phyloP scores from a whole-genome alignment of 2,113 vertebrate genomes.

The Saimiri boliviensis region DNA sequence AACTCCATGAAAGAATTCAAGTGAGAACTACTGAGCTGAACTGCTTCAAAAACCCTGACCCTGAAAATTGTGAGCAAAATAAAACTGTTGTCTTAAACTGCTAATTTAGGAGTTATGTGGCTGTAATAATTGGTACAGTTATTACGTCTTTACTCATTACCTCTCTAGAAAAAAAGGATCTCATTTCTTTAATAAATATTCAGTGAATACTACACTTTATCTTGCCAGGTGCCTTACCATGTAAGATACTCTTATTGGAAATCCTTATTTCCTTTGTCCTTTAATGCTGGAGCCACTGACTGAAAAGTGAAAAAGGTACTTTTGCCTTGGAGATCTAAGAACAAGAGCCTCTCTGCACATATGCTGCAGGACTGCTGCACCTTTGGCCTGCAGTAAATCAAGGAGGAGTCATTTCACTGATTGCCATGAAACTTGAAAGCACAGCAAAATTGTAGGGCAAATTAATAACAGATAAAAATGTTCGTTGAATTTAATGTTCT shows the following conservation, averaged over 20 bases:
- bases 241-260: not conserved
- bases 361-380: accelerated
- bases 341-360: not conserved
- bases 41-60: not conserved
- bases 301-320: not conserved
- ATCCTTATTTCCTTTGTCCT: not conserved
- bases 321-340: not conserved
- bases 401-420: not conserved
- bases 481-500: not conserved
- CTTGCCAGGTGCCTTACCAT: not conserved
- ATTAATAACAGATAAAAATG: not conserved
- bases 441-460: not conserved
- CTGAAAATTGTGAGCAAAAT: not conserved
- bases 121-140: not conserved
- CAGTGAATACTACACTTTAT: not conserved
- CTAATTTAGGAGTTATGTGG: not conserved
- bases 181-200: not conserved
- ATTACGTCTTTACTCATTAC: not conserved
- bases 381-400: not conserved
- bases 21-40: not conserved
- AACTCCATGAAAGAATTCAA: not conserved
- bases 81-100: not conserved
- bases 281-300: not conserved
- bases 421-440: not conserved
- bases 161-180: not conserved